These are phyloP conservation scores for Caloenas nicobarica DNA, from an alignment of 2,113 vertebrate species.

Conservation along the genomic window DNA sequence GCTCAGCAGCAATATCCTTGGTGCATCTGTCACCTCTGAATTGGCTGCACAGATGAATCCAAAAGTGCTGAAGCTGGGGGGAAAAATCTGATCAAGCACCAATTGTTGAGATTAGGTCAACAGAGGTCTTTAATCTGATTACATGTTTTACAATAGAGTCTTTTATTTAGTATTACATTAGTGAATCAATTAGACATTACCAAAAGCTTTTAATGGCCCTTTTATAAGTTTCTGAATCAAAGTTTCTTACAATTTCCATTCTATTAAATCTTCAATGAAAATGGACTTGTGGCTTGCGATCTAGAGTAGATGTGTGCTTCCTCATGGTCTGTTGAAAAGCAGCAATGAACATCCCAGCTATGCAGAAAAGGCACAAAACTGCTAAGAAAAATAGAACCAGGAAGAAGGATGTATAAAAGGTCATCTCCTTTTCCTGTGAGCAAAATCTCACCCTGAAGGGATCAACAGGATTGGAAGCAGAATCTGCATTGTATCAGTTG, in stretches of 20 bases:
- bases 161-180: not conserved
- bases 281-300: rapidly evolving
- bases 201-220: not conserved
- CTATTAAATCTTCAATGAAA: not conserved
- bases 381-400: not conserved
- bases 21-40: not conserved
- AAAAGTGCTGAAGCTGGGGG: not conserved
- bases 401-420: not conserved
- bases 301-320: rapidly evolving
- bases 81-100: not conserved
- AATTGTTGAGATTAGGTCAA: not conserved
- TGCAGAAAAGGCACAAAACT: not conserved
- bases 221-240: not conserved
- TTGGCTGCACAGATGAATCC: not conserved
- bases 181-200: not conserved
- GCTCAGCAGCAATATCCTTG: not conserved
- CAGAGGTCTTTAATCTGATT: not conserved
- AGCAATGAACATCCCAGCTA: not conserved
- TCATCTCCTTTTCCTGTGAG: not conserved
- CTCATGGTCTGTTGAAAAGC: not conserved
- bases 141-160: not conserved
- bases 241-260: not conserved
- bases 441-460: not conserved
- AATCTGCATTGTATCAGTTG: not conserved
- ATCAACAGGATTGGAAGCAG: not conserved